These are phyloP conservation scores for Amblyteles armatorius DNA, from an alignment of 2,888 invertebrate genomes.

Conservation along the genomic window DNA sequence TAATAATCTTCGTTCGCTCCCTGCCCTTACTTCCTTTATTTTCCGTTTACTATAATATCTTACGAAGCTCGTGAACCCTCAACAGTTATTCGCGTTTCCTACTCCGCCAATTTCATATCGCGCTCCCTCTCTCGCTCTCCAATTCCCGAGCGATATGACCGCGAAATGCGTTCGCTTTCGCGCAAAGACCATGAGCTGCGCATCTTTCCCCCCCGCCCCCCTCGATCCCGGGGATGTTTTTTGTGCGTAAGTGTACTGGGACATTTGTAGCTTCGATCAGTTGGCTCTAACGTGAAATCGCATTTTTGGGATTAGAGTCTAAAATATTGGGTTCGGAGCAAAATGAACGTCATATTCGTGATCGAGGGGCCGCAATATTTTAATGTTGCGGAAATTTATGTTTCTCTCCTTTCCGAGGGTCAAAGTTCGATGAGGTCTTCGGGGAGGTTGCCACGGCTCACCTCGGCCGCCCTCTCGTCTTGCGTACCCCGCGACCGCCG, in stretches of 20 bases:
- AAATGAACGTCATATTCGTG: too few relatives aligned
- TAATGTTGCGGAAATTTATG: neutral
- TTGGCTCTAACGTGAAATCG: too few relatives aligned
- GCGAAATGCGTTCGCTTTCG: conserved; percentile 48
- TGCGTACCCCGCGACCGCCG: conserved; percentile 25
- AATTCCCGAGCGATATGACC: conserved; percentile 54
- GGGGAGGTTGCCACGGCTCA: conserved; percentile 25
- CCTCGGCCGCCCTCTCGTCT: conserved; percentile 35
- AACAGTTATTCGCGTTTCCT: neutral
- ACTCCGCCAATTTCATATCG: conserved; percentile 14
- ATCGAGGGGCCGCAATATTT: too few relatives aligned
- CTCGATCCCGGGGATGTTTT: neutral
- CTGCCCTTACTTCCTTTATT: neutral
- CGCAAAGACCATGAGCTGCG: conserved; percentile 17
- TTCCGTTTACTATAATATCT: neutral
- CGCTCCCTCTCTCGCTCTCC: conserved; percentile 36
- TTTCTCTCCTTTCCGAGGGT: conserved; percentile 15
- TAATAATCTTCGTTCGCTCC: conserved; percentile 17
- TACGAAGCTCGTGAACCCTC: neutral
- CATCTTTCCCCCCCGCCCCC: neutral
- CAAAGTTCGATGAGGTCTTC: conserved; percentile 34
- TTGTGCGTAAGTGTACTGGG: too few relatives aligned
- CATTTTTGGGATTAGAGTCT: too few relatives aligned
- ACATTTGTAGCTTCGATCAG: too few relatives aligned
- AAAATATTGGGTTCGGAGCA: too few relatives aligned